These are phyloP conservation scores for Spinus olivaceus DNA, from an alignment of 2,797 vertebrate species.

Conservation along the genomic window DNA sequence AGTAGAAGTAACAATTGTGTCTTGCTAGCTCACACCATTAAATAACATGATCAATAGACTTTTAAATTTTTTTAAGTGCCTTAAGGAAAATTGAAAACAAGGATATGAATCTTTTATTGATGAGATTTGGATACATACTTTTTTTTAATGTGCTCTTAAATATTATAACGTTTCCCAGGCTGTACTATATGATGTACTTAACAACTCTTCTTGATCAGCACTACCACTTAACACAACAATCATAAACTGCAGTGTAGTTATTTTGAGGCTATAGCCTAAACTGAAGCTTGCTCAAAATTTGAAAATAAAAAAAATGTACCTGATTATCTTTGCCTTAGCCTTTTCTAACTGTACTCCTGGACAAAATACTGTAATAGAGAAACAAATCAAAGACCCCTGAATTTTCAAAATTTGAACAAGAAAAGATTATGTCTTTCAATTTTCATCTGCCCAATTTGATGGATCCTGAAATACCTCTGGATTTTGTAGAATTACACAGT, in stretches of 20 bases:
- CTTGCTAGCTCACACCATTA: neutral
- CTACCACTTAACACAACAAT: neutral
- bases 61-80: neutral
- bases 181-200: neutral
- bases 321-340: neutral
- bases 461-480: neutral
- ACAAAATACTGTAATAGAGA: neutral
- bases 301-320: neutral
- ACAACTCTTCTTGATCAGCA: neutral
- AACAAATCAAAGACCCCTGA: neutral
- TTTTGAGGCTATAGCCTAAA: neutral
- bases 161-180: neutral
- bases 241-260: neutral
- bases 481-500: neutral
- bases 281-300: neutral
- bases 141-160: neutral
- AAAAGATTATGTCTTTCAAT: neutral
- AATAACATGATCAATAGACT: neutral
- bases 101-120: neutral
- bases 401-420: neutral
- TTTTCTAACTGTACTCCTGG: neutral
- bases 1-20: neutral
- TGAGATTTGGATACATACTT: neutral
- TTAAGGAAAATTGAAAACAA: neutral
- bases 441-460: neutral